phyloP scores from a whole-genome alignment of 1,140 invertebrate species.

The Lycorma delicatula region DNA sequence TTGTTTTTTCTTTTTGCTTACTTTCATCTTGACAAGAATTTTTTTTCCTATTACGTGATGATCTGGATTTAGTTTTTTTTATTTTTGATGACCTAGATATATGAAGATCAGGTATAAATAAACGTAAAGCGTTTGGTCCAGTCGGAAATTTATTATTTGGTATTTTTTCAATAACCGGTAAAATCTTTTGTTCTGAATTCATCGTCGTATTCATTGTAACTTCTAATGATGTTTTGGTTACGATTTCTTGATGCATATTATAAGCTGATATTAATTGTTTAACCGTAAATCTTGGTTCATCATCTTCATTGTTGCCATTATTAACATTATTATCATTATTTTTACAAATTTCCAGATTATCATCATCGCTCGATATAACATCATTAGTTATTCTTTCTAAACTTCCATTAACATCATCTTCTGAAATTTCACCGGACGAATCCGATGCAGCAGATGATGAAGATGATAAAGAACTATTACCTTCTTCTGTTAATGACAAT shows the following conservation, averaged over 20 bases:
- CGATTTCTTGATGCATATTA: conserved; percentile 45
- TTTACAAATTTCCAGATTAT: background rate
- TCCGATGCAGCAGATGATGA: too few species aligned
- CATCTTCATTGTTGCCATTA: conserved; percentile 26
- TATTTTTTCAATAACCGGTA: conserved; percentile 14
- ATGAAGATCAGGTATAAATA: conserved; percentile 46
- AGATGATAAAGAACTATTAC: conserved; percentile 20
- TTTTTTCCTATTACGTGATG: too few species aligned
- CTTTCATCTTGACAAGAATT: too few species aligned
- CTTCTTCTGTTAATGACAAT: conserved; percentile 14
- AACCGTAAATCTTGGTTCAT: conserved; percentile 45
- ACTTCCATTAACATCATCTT: conserved; percentile 25
- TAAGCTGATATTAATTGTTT: conserved; percentile 45
- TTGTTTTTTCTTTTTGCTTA: too few species aligned
- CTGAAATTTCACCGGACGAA: conserved; percentile 25
- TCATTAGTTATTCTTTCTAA: background rate
- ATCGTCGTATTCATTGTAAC: conserved; percentile 15
- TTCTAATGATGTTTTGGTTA: conserved; percentile 41
- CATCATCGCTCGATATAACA: background rate
- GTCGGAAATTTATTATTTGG: conserved; percentile 39
- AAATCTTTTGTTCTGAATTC: conserved; percentile 16
- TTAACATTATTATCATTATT: too few species aligned
- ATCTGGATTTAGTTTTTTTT: too few species aligned
- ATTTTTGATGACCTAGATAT: too few species aligned
- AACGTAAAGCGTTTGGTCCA: conserved; percentile 42